phyloP scores from a whole-genome alignment of 2,888 invertebrate genomes.

The Uloborus plumipes region DNA sequence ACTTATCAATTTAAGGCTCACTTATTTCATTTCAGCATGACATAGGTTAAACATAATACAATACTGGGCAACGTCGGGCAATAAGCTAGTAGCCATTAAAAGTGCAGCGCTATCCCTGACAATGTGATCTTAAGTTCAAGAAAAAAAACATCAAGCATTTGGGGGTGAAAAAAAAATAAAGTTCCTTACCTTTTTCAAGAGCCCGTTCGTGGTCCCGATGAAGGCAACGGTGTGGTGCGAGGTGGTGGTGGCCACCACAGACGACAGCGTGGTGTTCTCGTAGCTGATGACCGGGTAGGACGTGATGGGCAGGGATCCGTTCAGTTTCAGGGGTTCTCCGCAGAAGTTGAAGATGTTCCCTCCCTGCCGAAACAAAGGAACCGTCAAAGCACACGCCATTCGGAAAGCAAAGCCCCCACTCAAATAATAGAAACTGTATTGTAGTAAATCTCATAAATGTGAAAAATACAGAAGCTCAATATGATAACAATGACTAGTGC shows the following conservation, averaged over 20 bases:
- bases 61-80: too few relatives aligned
- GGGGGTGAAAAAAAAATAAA: not conserved
- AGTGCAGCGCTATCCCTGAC: too few relatives aligned
- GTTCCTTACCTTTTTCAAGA: slow-evolving; percentile 82
- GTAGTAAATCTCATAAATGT: not conserved
- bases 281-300: slow-evolving; percentile 83
- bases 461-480: too few relatives aligned
- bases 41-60: too few relatives aligned
- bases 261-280: slow-evolving; percentile 84
- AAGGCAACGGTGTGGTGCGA: slow-evolving; percentile 95
- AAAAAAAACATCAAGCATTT: not conserved
- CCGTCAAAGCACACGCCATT: not conserved
- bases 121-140: too few relatives aligned
- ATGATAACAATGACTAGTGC: too few relatives aligned
- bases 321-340: slow-evolving; percentile 91
- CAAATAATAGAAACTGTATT: not conserved
- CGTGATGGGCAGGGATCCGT: slow-evolving; percentile 86
- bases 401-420: not conserved
- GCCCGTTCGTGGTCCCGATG: slow-evolving; percentile 88
- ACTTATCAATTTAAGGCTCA: too few relatives aligned
- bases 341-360: slow-evolving; percentile 94
- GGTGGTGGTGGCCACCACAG: slow-evolving; percentile 84
- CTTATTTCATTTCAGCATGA: too few relatives aligned
- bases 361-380: slow-evolving; percentile 76
- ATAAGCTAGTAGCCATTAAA: too few relatives aligned